A percentile compares a stretch with the other conserved stretches of the same genome.
phyloP scores from a whole-genome alignment of 2,888 invertebrate genomes.

The Ryuthela nishihirai region DNA sequence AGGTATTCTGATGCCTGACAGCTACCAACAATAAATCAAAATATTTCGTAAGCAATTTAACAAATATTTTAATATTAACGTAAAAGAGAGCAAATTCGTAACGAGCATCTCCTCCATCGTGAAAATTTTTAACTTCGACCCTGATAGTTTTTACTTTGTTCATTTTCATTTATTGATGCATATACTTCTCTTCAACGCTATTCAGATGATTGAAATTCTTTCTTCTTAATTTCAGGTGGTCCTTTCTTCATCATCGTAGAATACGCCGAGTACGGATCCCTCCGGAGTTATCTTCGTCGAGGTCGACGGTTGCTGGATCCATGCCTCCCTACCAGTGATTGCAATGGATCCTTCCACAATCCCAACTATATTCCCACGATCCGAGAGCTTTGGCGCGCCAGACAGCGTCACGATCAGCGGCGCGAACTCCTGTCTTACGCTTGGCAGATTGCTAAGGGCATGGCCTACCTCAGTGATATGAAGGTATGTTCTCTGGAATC shows the following conservation, averaged over 20 bases:
- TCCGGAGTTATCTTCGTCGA: slow-evolving; percentile 64
- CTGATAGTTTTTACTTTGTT: too few species aligned
- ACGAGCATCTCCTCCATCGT: too few species aligned
- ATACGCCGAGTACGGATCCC: slow-evolving; percentile 71
- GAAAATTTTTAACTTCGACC: too few species aligned
- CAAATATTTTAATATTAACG: too few species aligned
- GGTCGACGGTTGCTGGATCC: slow-evolving; percentile 60
- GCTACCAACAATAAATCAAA: too few species aligned
- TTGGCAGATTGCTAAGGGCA: slow-evolving; percentile 80
- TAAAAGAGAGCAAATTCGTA: too few species aligned
- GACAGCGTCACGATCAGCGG: background rate
- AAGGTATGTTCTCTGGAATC: slow-evolving; percentile 63
- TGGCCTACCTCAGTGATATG: slow-evolving; percentile 73
- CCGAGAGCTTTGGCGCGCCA: background rate
- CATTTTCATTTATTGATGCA: too few species aligned
- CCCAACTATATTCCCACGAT: background rate
- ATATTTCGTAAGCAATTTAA: too few species aligned
- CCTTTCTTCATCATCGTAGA: slow-evolving; percentile 75
- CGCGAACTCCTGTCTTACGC: slow-evolving; percentile 70
- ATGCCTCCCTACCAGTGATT: too few species aligned
- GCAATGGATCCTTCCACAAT: background rate
- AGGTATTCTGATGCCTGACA: too few species aligned
- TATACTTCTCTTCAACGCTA: too few species aligned
- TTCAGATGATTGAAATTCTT: too few species aligned
- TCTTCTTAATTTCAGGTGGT: slow-evolving; percentile 59